These are phyloP conservation scores for Bombus cullumanus DNA, from an alignment of 1,140 invertebrate species.

Conservation along the genomic window DNA sequence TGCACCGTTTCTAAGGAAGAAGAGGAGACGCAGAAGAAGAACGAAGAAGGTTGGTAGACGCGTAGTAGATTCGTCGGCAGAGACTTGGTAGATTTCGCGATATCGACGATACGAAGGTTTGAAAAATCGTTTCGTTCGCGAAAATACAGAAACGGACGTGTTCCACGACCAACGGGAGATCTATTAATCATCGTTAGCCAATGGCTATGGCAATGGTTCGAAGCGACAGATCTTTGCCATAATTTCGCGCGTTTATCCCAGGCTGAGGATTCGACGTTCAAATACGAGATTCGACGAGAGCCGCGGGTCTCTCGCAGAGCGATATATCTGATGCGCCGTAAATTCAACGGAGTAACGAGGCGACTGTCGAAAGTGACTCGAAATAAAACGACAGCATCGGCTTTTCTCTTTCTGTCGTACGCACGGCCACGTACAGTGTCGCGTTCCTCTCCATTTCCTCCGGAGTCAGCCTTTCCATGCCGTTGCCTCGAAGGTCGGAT, in stretches of 20 bases:
- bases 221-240: not conserved
- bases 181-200: conserved; percentile 32
- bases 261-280: conserved; percentile 10
- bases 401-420: not conserved
- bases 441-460: conserved; percentile 53
- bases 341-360: conserved; percentile 80
- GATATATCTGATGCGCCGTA: conserved; percentile 73
- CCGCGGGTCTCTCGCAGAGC: conserved; percentile 33
- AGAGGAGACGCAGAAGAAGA: too few relatives aligned
- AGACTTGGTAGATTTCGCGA: too few relatives aligned
- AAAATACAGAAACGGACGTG: not conserved
- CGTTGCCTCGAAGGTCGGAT: conserved; percentile 60
- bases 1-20: too few relatives aligned
- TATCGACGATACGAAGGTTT: too few relatives aligned
- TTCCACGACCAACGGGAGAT: not conserved
- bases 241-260: conserved; percentile 32
- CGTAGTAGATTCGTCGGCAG: too few relatives aligned
- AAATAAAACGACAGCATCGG: conserved; percentile 74
- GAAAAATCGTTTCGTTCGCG: not conserved
- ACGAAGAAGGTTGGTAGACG: too few relatives aligned
- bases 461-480: conserved; percentile 57
- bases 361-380: conserved; percentile 80
- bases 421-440: not conserved
- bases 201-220: not conserved
- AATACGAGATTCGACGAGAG: conserved; percentile 40